Conservation (phyloP, 2,797 vertebrate species). For the Chrysolophus pictus region DNA sequence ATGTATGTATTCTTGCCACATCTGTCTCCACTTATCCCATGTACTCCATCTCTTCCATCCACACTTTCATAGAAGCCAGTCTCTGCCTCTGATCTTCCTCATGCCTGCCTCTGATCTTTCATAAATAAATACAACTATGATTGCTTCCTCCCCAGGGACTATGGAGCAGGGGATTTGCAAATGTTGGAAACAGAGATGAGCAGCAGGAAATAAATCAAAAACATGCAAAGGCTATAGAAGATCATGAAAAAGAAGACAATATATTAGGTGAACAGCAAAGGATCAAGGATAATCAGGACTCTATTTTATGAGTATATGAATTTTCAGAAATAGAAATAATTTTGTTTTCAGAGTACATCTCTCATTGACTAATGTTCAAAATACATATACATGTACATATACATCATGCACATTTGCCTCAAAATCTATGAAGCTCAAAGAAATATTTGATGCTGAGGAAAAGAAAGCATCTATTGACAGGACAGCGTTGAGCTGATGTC, state of each 20-base stretch:
- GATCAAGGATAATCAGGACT: not conserved
- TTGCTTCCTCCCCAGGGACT: not conserved
- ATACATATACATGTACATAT: not conserved
- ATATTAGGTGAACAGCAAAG: not conserved
- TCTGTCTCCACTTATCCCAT: not conserved
- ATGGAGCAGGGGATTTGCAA: not conserved
- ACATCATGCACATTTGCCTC: not conserved
- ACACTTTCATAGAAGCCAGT: not conserved
- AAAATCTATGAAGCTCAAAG: not conserved
- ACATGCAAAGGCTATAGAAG: not conserved
- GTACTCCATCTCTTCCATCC: not conserved
- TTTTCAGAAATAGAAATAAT: not conserved
- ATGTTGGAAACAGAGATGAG: not conserved
- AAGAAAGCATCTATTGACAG: not conserved
- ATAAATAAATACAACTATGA: not conserved
- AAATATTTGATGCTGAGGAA: not conserved
- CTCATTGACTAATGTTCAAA: not conserved
- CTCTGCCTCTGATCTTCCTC: not conserved
- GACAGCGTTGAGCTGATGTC: not conserved
- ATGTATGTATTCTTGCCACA: not conserved
- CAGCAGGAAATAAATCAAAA: not conserved
- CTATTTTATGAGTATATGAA: not conserved
- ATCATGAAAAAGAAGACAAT: not conserved
- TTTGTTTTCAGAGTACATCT: not conserved
- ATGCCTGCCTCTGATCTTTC: not conserved